Evolutionary conservation across 1,140 invertebrate species (phyloP), one percentile per base, ranked within the genome.

Genomic region (Drosophila pseudoobscura): DNA sequence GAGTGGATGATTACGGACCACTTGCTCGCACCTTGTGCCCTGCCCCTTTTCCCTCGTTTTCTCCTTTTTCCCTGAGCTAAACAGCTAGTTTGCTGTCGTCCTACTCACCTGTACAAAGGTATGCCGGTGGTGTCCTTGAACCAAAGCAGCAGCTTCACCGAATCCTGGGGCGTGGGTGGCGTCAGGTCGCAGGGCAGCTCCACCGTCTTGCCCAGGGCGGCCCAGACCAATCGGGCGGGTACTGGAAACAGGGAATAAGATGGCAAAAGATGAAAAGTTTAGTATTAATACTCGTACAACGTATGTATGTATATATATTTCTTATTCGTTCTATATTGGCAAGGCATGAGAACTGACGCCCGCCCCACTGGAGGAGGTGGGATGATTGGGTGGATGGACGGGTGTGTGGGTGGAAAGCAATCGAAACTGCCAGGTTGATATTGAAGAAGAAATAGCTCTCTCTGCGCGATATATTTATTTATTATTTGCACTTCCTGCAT

Each of bases 141-240:
- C 96, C 96, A 97, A 57, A 97, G 94, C 69, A 97, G 93, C 94
- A 96, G 94, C 79, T 94, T 95, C 51, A 97, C 95, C 22, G 94
- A 94, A 78, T 97, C 96, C 64, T 94, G 94, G 2, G 94, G 92
- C 35, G 93, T 92, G 6, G 95, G 94, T 3, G 96, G 94, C 9
- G 95, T 96, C 41, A 97, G 93, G 91, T 97, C 95, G 92, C 96
- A 97, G 0, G 96, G 96, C 75, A 97, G 91, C 61, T 96, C 94
- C 6, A 95, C 95, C 80, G 94, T 93, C 26, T 94, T 94, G 17
- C 96, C 96, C 52, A 95, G 93, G 22, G 95, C 93, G 6, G 95
- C 95, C 95, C 96, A 96, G 15, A 97, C 93, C 55, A 94, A 91
- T 64, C 94, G 93, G 39, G 94, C 93, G 50, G 94, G 94, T 77